Conservation (phyloP, 92 coral and sea anemone genomes). For the Heteractis magnifica region DNA sequence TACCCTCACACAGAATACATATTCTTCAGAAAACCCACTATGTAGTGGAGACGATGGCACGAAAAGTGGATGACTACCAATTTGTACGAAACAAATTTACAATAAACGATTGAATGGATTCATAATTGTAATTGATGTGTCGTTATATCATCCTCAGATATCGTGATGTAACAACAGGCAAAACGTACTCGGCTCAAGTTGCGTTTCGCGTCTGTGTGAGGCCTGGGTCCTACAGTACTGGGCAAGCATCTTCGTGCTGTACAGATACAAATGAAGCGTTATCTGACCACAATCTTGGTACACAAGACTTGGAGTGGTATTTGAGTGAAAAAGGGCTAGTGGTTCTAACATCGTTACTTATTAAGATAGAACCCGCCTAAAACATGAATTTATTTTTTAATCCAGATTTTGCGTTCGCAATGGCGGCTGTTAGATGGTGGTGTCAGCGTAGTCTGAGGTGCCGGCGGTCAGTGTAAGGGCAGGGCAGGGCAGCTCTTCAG, state of each 20-base stretch:
- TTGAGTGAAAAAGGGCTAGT: constrained; percentile 65
- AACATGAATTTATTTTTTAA: background rate
- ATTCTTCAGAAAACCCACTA: too few species aligned
- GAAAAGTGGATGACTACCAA: too few species aligned
- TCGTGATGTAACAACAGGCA: constrained; percentile 82
- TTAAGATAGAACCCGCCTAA: constrained; percentile 70
- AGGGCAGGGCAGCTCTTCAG: too few species aligned
- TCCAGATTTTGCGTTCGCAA: background rate
- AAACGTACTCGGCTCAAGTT: constrained; percentile 71
- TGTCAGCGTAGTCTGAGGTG: too few species aligned
- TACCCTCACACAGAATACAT: too few species aligned
- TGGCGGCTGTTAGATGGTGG: background rate
- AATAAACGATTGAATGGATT: background rate
- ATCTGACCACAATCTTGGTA: constrained; percentile 76
- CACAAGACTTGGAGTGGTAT: constrained; percentile 84
- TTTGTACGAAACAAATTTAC: background rate
- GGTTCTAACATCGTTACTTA: constrained; percentile 62
- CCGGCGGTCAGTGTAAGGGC: too few species aligned
- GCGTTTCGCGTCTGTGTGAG: constrained; percentile 89
- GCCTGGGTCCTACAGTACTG: constrained; percentile 85
- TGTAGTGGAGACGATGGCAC: too few species aligned
- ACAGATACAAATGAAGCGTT: constrained; percentile 69
- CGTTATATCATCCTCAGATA: constrained; percentile 56
- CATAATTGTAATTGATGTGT: constrained; percentile 27
- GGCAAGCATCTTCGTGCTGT: constrained; percentile 58